These are phyloP conservation scores for Centrocercus urophasianus DNA, from an alignment of 2,113 vertebrate species.

Conservation along the genomic window DNA sequence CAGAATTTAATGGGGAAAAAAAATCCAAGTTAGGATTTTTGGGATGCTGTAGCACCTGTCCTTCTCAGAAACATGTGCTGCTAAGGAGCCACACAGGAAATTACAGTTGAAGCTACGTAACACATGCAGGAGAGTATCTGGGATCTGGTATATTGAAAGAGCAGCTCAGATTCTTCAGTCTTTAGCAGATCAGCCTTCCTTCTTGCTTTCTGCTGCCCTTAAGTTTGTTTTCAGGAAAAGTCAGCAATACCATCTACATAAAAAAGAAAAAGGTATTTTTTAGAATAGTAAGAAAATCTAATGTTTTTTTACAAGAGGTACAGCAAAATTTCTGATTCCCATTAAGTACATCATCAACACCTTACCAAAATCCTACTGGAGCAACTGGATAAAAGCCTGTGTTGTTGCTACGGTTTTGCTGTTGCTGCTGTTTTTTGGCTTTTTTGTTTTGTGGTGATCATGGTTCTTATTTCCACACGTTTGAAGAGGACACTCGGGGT, in stretches of 20 bases:
- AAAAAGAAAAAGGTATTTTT: background rate
- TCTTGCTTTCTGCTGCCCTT: background rate
- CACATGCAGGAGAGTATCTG: background rate
- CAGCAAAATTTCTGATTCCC: accelerated
- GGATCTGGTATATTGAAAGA: background rate
- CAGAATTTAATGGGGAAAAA: background rate
- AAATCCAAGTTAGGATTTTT: background rate
- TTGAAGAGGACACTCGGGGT: background rate
- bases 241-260: background rate
- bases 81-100: background rate
- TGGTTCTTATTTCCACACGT: background rate
- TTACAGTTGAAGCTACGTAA: background rate
- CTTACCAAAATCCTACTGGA: background rate
- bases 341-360: background rate
- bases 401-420: too few species aligned
- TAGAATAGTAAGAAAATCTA: background rate
- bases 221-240: slow-evolving; percentile 17
- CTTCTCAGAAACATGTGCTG: background rate
- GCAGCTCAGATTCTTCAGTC: background rate
- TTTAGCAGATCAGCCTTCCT: background rate
- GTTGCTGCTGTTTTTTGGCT: too few species aligned
- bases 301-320: background rate
- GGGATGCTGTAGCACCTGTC: background rate
- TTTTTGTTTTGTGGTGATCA: background rate
- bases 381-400: background rate